These are phyloP conservation scores for Tanytarsus gracilentus DNA, from an alignment of 2,888 invertebrate species.

Conservation along the genomic window DNA sequence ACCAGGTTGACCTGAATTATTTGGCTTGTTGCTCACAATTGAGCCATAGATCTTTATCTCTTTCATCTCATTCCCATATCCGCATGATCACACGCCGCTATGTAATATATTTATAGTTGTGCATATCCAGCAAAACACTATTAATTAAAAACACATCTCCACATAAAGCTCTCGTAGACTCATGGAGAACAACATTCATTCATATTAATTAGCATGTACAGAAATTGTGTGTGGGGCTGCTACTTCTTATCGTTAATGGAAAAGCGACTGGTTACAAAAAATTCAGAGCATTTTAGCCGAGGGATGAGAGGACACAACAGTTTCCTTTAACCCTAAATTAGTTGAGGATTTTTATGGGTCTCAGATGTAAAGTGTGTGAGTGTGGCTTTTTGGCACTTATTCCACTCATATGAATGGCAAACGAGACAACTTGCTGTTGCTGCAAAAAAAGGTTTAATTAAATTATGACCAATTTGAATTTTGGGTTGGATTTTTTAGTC, in stretches of 20 bases:
- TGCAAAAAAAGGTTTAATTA: slow-evolving; percentile 16
- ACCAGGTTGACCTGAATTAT: no score
- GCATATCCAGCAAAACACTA: not conserved
- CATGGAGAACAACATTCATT: not conserved
- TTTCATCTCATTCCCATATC: no score
- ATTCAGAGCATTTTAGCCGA: no score
- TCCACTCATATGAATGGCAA: not conserved
- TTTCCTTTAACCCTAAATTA: no score
- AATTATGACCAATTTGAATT: slow-evolving; percentile 20
- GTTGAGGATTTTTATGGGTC: slow-evolving; percentile 8
- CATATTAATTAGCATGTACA: slow-evolving; percentile 23
- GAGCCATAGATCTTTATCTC: not conserved
- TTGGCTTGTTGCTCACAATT: no score
- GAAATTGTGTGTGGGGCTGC: no score
- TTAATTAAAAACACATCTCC: slow-evolving; percentile 26
- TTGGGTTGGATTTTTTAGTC: not conserved
- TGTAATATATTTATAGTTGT: no score
- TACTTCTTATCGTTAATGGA: not conserved
- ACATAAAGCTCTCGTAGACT: no score
- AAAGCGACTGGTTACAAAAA: no score
- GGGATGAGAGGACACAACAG: no score
- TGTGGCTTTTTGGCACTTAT: not conserved
- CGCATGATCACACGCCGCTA: no score
- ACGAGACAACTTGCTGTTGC: not conserved
- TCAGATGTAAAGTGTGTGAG: slow-evolving; percentile 19